A percentile compares a stretch with the other conserved stretches of the same genome.
phyloP scores from a whole-genome alignment of 2,888 invertebrate genomes.

The Napeogenes inachia region DNA sequence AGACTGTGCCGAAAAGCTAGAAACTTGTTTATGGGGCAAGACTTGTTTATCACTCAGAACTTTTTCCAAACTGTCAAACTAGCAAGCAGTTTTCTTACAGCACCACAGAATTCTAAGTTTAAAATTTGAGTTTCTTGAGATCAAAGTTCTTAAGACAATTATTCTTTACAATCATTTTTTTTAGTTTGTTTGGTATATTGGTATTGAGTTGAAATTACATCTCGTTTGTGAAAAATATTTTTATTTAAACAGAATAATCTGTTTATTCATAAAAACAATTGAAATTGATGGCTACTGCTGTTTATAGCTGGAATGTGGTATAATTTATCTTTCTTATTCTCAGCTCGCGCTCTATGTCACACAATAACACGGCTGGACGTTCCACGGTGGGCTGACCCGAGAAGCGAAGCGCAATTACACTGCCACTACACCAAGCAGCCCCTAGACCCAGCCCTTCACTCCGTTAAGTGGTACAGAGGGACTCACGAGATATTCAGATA shows the following conservation, averaged over 20 bases:
- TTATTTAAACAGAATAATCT: too few species aligned
- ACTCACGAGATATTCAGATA: slow-evolving; percentile 71
- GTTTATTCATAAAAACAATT: too few species aligned
- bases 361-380: slow-evolving; percentile 63
- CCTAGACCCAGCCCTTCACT: slow-evolving; percentile 79
- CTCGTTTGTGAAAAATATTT: too few species aligned
- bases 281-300: too few species aligned
- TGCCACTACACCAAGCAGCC: slow-evolving; percentile 57
- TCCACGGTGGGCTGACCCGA: slow-evolving; percentile 63
- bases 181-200: neutral
- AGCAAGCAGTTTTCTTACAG: neutral
- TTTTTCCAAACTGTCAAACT: neutral
- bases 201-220: too few species aligned
- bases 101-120: neutral
- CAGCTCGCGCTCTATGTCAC: slow-evolving; percentile 62
- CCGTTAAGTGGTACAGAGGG: slow-evolving; percentile 86
- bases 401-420: slow-evolving; percentile 56
- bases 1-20: neutral
- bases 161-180: neutral
- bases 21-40: neutral
- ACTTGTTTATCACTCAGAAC: slow-evolving; percentile 5
- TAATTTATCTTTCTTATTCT: slow-evolving; percentile 25
- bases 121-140: neutral
- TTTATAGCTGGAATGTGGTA: too few species aligned
- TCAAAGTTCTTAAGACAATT: neutral